A percentile compares a stretch with the other conserved stretches of the same genome.
Conservation (phyloP, 35 echinoderm and acorn worm species). For the Heliocidaris tuberculata region DNA sequence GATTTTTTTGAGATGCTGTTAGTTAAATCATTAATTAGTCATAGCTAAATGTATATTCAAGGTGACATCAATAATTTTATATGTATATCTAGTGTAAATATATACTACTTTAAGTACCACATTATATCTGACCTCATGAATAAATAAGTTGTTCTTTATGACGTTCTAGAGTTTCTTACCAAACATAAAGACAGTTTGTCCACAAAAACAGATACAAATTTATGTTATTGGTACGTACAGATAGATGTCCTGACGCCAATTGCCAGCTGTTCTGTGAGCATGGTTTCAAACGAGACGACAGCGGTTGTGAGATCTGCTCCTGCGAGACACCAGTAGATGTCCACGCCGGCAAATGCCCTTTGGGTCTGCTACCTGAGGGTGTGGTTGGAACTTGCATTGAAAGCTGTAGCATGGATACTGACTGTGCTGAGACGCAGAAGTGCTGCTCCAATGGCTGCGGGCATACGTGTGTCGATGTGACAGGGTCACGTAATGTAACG, state of each 20-base stretch:
- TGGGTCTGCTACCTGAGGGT: background rate
- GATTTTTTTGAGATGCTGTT: too few species aligned
- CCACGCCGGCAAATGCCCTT: too few species aligned
- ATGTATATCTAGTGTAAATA: background rate
- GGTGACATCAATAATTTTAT: too few species aligned
- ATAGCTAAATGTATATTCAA: background rate
- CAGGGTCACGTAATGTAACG: background rate
- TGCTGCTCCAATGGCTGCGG: background rate
- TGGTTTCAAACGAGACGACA: constrained; percentile 64
- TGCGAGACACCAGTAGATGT: constrained; percentile 20
- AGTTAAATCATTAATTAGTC: background rate
- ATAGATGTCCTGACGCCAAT: constrained; percentile 60
- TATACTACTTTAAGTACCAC: background rate
- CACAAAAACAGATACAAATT: background rate
- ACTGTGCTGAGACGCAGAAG: background rate
- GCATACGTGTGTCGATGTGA: background rate
- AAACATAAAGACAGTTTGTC: background rate
- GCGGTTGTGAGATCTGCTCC: constrained; percentile 70
- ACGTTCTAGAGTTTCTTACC: background rate
- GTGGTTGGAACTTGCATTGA: background rate
- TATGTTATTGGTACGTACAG: background rate
- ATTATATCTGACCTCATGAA: background rate
- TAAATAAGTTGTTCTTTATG: background rate
- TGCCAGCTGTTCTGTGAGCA: constrained; percentile 72
- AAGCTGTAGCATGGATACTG: background rate